phyloP scores from a whole-genome alignment of 2,888 invertebrate species.

The Cantharis nigra region DNA sequence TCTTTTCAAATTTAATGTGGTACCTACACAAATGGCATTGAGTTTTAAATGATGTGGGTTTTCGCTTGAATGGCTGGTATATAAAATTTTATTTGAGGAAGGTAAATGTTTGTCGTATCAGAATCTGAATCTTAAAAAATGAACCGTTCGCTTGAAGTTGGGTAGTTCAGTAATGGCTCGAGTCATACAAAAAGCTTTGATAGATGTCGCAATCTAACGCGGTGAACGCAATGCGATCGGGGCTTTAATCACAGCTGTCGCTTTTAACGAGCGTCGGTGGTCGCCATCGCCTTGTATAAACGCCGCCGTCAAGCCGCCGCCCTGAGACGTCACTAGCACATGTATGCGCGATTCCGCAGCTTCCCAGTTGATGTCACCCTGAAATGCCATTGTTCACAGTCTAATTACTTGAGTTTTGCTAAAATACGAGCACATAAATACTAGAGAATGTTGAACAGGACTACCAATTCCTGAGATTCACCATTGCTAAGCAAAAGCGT shows the following conservation, averaged over 20 bases:
- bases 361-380: constrained; percentile 13
- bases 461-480: constrained; percentile 20
- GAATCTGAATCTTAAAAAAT: constrained; percentile 19
- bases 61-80: not conserved
- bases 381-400: constrained; percentile 33
- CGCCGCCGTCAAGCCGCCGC: constrained; percentile 21
- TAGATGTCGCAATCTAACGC: constrained; percentile 26
- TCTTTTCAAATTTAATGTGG: not conserved
- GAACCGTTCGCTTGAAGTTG: constrained; percentile 19
- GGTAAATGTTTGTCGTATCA: constrained; percentile 31
- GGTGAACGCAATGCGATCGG: constrained; percentile 23
- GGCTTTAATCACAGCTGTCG: constrained; percentile 25
- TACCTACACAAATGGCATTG: not conserved
- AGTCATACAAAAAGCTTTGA: constrained; percentile 27
- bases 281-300: constrained; percentile 23
- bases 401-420: constrained; percentile 30
- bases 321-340: constrained; percentile 23
- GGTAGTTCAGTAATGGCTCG: constrained; percentile 14
- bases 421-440: constrained; percentile 21
- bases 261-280: constrained; percentile 22
- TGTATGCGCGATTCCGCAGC: constrained; percentile 21
- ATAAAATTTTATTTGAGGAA: constrained; percentile 12
- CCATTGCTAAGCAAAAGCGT: constrained; percentile 18
- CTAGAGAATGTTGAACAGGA: constrained; percentile 16
- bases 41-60: not conserved